Evolutionary conservation across 2,888 invertebrate species (phyloP).

Genomic region (Artemia sp.): DNA sequence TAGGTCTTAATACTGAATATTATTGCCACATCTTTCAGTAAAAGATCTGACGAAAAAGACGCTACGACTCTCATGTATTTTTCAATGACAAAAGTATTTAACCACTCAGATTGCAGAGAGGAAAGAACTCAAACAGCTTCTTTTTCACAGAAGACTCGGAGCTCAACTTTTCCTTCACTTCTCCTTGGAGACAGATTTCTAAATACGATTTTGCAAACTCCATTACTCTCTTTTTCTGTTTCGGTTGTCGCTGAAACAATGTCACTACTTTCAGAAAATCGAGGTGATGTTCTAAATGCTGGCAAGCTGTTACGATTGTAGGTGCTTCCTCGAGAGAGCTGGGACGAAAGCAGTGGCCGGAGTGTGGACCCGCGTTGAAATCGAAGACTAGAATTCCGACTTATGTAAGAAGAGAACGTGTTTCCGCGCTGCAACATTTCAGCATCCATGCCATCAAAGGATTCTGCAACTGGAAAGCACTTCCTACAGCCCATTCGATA

Average conservation of each 20-base stretch:
- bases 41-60: too few relatives aligned
- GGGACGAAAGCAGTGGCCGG: background rate
- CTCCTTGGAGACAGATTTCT: too few relatives aligned
- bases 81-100: too few relatives aligned
- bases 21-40: too few relatives aligned
- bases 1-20: too few relatives aligned
- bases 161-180: constrained; percentile 11
- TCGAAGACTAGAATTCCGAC: background rate
- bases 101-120: too few relatives aligned
- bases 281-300: background rate
- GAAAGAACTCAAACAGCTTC: background rate
- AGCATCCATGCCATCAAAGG: constrained; percentile 8
- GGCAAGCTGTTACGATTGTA: background rate
- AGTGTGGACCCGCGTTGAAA: constrained; percentile 9
- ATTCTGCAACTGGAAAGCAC: constrained; percentile 1
- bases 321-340: background rate
- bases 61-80: too few relatives aligned
- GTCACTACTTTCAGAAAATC: background rate
- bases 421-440: constrained; percentile 12
- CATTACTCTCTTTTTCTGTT: too few relatives aligned
- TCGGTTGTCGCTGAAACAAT: background rate
- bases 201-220: too few relatives aligned
- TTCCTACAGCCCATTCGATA: background rate
- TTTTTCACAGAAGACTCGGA: background rate
- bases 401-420: background rate